Percentiles rank a stretch among this genome's conserved stretches.
Evolutionary conservation across 1,140 invertebrate species (phyloP).

Genomic region (Brachionus plicatilis): DNA sequence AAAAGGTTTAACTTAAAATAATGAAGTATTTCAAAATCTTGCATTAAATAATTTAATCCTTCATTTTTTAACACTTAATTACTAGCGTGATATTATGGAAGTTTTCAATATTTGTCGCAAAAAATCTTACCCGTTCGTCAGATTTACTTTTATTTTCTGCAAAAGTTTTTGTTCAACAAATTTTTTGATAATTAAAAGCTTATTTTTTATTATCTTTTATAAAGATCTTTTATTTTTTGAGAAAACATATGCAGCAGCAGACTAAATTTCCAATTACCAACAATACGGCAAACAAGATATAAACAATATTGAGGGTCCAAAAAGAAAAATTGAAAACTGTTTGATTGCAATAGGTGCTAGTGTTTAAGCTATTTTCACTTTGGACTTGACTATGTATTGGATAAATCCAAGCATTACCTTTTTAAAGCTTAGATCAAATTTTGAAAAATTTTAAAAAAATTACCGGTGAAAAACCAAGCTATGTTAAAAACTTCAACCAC

Average conservation of each 20-base stretch:
- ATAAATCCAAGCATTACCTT: constrained; percentile 39
- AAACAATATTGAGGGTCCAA: constrained; percentile 32
- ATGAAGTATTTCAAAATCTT: too few relatives aligned
- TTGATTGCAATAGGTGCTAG: constrained; percentile 5
- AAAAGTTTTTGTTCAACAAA: background rate
- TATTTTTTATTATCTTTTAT: background rate
- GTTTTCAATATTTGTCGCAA: background rate
- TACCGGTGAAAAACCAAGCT: constrained; percentile 40
- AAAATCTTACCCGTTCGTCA: background rate
- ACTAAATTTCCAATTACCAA: constrained; percentile 11
- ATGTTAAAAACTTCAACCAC: constrained; percentile 5
- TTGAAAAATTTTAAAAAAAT: background rate
- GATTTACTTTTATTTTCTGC: too few relatives aligned
- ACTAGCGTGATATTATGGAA: too few relatives aligned
- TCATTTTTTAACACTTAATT: too few relatives aligned
- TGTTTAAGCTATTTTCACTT: background rate
- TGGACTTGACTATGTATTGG: background rate
- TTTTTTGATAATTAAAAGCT: background rate
- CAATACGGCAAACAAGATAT: background rate
- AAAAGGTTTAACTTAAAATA: too few relatives aligned
- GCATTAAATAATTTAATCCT: too few relatives aligned
- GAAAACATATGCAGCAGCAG: constrained; percentile 37
- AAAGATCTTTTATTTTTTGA: constrained; percentile 35
- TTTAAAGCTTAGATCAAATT: background rate
- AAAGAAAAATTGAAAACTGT: constrained; percentile 11